Evolutionary conservation across 2,113 vertebrate species (phyloP), one percentile per base, ranked within the genome.

Genomic region (Podocnemis expansa): DNA sequence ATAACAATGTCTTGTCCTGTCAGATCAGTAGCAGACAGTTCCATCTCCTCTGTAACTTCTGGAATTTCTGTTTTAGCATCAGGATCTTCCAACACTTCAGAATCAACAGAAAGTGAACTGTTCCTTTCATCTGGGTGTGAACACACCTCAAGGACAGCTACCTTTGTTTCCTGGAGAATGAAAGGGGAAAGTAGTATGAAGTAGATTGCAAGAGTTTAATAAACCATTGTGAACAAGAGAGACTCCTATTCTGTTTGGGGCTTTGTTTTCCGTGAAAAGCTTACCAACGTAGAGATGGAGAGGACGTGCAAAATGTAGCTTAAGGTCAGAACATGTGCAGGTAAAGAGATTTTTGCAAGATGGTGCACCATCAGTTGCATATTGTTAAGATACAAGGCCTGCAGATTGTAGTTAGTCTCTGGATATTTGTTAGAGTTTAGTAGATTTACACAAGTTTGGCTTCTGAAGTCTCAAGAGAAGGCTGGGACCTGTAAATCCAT

Each of bases 21-120:
- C 5, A 78, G 78, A 0, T 96, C 96, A 81, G 82, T 75, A 91
- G 91, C 45, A 80, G 86, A 93, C 0, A 94, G 34, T 1, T 96
- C 97, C 94, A 96, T 95, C 63, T 90, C 94, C 58, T 96, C 94
- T 14, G 2, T 54, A 6, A 27, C 86, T 90, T 84, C 78, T 10
- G 0, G 0, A 41, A 45, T 73, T 89, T 94, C 45, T 4, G 88
- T 27, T 21, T 95, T 83, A 82, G 84, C 38, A 88, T 38, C 82
- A 24, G 12, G 41, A 41, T 67, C 27, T 27, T 60, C 80, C 88
- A 91, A 51, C 43, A 78, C 38, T 93, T 97, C 88, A 75, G 95
- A 96, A 70, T 70, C n/a, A 93, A 87, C 1, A 67, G 17, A 49
- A 7, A 82, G 87, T 89, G 38, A 31, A 54, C 13, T 85, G 76